These are phyloP conservation scores for Chlorospingus semifuscus DNA, from an alignment of 2,797 vertebrate species.

Conservation along the genomic window DNA sequence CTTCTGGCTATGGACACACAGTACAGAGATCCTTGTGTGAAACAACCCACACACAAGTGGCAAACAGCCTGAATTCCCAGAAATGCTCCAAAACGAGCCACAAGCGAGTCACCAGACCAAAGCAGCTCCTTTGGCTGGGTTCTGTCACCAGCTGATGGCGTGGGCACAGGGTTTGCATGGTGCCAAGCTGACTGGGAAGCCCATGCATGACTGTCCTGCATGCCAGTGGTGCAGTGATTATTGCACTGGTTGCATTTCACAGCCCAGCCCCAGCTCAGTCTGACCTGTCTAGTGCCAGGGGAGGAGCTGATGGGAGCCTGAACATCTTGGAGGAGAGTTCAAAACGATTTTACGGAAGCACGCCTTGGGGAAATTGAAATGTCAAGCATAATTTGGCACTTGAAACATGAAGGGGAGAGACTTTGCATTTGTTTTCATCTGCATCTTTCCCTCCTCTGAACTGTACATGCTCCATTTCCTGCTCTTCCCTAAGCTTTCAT, in stretches of 20 bases:
- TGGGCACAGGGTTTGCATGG: accelerated
- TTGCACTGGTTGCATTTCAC: neutral
- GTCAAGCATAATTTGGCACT: constrained; percentile 77
- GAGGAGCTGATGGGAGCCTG: constrained; percentile 61
- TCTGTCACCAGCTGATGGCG: neutral
- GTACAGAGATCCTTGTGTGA: neutral
- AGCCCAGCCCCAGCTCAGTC: neutral
- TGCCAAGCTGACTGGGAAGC: neutral
- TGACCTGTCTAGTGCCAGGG: constrained; percentile 33
- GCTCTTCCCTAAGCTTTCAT: constrained; percentile 39
- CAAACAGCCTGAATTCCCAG: neutral
- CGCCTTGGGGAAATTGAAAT: constrained; percentile 76
- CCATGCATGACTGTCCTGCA: neutral
- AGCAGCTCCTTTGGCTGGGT: neutral
- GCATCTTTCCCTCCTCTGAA: constrained; percentile 48
- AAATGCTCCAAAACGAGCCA: neutral
- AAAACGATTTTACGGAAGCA: constrained; percentile 65
- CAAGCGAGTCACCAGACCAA: accelerated
- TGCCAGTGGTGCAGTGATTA: neutral
- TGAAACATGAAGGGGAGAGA: constrained; percentile 69
- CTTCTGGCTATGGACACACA: neutral
- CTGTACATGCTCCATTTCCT: constrained; percentile 19
- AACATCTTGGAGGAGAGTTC: constrained; percentile 68
- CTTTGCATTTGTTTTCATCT: constrained; percentile 68
- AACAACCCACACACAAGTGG: neutral